Percentiles rank a stretch among this genome's conserved stretches.
Conservation (phyloP, 2,888 invertebrate species). For the Brachylomia viminalis region DNA sequence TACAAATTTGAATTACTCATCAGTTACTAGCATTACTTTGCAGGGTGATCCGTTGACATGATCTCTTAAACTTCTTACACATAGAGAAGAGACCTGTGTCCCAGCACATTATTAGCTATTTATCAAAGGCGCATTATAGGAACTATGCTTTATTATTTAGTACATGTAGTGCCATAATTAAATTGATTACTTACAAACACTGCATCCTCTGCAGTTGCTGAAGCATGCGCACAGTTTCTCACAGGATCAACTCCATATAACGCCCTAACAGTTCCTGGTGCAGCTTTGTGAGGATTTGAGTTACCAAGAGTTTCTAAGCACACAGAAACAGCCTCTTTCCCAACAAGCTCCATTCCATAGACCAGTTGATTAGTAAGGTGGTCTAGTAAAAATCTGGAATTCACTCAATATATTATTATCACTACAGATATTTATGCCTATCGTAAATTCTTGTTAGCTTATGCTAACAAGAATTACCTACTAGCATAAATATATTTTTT, state of each 20-base stretch:
- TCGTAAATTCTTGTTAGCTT: background rate
- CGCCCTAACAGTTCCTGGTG: constrained; percentile 92
- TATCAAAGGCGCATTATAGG: background rate
- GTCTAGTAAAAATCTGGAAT: constrained; percentile 90
- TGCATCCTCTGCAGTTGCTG: constrained; percentile 90
- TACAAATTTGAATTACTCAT: constrained; percentile 2
- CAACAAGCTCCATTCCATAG: constrained; percentile 93
- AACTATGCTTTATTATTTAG: background rate
- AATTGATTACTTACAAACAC: constrained; percentile 77
- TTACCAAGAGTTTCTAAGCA: constrained; percentile 92
- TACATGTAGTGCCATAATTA: background rate
- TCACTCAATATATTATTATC: background rate
- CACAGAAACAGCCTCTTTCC: constrained; percentile 91
- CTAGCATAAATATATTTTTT: background rate
- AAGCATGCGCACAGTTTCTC: constrained; percentile 93
- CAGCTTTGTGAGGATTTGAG: constrained; percentile 91
- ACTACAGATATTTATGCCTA: background rate
- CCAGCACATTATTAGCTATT: background rate
- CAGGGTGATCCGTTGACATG: background rate
- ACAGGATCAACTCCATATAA: constrained; percentile 92
- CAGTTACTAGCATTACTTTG: background rate
- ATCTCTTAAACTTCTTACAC: background rate
- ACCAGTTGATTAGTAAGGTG: constrained; percentile 93
- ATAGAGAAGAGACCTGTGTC: background rate
- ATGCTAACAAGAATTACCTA: background rate